Evolutionary conservation across 64 coral and sea anemone genomes (phyloP).

Genomic region (Catalaphyllia jardinei): DNA sequence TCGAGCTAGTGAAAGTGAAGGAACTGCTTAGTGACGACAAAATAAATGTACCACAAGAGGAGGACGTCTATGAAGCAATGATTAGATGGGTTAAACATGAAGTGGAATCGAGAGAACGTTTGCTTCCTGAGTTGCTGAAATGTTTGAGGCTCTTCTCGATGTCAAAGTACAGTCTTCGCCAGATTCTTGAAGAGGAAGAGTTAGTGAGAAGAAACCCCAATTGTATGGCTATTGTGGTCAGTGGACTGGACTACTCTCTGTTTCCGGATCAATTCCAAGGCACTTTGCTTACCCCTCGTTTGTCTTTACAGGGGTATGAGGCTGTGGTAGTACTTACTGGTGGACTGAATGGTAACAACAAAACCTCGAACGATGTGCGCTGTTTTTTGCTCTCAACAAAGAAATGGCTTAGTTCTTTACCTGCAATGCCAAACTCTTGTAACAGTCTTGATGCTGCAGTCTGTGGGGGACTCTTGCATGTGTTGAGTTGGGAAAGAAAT

Average conservation of each 20-base stretch:
- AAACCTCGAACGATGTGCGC: background rate
- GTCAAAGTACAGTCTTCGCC: slow-evolving; percentile 42
- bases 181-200: background rate
- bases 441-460: background rate
- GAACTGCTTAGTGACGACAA: slow-evolving; percentile 29
- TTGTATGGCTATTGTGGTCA: background rate
- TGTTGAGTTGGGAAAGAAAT: background rate
- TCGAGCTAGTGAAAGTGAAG: slow-evolving; percentile 6
- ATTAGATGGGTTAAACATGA: slow-evolving; percentile 62
- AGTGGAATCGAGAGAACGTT: background rate
- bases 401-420: background rate
- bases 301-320: background rate
- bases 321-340: background rate
- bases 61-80: slow-evolving; percentile 24
- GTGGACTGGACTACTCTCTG: background rate
- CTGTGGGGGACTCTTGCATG: background rate
- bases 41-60: slow-evolving; percentile 34
- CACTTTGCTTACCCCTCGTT: background rate
- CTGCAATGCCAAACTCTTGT: background rate
- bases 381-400: background rate
- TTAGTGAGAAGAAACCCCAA: background rate
- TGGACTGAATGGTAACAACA: background rate
- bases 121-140: slow-evolving; percentile 26
- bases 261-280: background rate
- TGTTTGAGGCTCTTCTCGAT: slow-evolving; percentile 49